These are phyloP conservation scores for Lepidothrix coronata DNA, from an alignment of 2,113 vertebrate species.

Conservation along the genomic window DNA sequence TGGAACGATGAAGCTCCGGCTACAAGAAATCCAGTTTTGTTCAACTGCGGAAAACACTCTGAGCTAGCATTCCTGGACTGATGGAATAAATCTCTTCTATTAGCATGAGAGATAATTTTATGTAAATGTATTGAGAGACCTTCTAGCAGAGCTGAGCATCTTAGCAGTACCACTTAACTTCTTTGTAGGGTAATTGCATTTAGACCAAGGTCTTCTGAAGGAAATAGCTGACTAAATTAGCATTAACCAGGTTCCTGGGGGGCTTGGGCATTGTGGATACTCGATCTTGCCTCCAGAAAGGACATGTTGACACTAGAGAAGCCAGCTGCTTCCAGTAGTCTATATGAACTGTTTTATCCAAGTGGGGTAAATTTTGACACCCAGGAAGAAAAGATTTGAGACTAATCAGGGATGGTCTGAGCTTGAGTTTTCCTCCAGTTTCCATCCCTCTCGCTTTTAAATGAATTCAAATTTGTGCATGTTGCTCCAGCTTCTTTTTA, in stretches of 20 bases:
- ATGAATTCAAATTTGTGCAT: neutral
- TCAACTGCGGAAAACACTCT: constrained; percentile 55
- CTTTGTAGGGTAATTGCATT: constrained; percentile 83
- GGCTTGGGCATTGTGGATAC: constrained; percentile 73
- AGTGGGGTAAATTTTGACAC: constrained; percentile 81
- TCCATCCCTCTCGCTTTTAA: neutral
- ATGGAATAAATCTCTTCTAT: constrained; percentile 75
- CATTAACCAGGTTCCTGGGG: constrained; percentile 84
- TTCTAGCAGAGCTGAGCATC: constrained; percentile 60
- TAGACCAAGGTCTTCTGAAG: constrained; percentile 90
- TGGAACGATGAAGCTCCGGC: constrained; percentile 37
- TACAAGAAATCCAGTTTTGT: constrained; percentile 57
- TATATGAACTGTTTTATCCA: constrained; percentile 85
- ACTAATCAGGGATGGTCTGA: constrained; percentile 63
- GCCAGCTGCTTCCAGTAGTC: constrained; percentile 79
- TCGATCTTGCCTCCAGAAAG: constrained; percentile 88
- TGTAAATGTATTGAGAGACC: constrained; percentile 74
- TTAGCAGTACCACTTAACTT: constrained; percentile 74
- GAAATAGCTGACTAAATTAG: constrained; percentile 87
- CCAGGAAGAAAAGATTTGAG: constrained; percentile 71
- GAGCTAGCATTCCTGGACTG: constrained; percentile 60
- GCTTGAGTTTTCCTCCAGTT: constrained; percentile 37
- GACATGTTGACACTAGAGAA: constrained; percentile 75
- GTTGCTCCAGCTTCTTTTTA: constrained; percentile 5
- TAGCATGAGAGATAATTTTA: constrained; percentile 77